Conservation (phyloP, 2,113 vertebrate species). For the Nothobranchius kuhntae region DNA sequence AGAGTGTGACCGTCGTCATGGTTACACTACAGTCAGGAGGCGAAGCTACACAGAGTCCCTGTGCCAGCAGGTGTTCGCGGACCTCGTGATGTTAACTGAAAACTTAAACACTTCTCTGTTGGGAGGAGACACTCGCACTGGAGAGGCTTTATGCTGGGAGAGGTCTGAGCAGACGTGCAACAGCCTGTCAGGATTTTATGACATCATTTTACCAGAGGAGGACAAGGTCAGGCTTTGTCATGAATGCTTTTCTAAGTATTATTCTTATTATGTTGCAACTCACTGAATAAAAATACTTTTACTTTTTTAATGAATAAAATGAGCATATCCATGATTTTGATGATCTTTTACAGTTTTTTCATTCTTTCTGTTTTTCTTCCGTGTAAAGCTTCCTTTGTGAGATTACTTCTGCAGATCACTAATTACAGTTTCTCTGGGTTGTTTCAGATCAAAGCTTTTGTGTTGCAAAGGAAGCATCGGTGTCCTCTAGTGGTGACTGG, state of each 20-base stretch:
- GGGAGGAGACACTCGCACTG: not conserved
- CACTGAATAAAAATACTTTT: no score
- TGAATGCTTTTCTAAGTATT: not conserved
- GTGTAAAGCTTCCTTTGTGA: no score
- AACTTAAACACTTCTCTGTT: not conserved
- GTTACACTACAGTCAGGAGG: conserved; percentile 69
- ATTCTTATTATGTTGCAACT: no score
- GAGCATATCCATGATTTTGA: no score
- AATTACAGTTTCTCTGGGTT: not conserved
- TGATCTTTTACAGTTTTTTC: no score
- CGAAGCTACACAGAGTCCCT: conserved; percentile 66
- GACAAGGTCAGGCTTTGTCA: conserved; percentile 51
- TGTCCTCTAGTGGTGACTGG: conserved; percentile 76
- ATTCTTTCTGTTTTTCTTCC: no score
- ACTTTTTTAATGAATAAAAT: no score
- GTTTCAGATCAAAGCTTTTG: conserved; percentile 68
- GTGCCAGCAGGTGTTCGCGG: conserved; percentile 74
- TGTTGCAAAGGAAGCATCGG: conserved; percentile 58
- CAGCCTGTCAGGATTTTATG: conserved; percentile 66
- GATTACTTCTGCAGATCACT: no score
- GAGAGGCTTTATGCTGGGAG: conserved; percentile 49
- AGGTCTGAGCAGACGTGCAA: conserved; percentile 69
- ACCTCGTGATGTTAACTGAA: conserved; percentile 70
- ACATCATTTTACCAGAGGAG: conserved; percentile 62
- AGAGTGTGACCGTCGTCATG: conserved; percentile 60